Evolutionary conservation across 2,113 vertebrate species (phyloP).

Genomic region (Axis porcinus): DNA sequence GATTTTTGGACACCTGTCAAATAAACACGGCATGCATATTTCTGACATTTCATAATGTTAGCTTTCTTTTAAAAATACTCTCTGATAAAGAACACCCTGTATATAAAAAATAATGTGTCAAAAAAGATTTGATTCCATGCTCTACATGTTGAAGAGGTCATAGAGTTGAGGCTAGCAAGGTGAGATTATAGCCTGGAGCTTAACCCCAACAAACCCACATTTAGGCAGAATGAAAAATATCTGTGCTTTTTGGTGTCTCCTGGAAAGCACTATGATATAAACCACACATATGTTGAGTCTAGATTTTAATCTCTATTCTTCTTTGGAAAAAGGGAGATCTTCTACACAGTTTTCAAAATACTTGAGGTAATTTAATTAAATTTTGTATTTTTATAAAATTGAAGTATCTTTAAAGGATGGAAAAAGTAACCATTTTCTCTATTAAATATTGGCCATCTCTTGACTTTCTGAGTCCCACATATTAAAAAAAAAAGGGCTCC

Average conservation of each 20-base stretch:
- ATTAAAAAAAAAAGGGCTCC: not conserved
- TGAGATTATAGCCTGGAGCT: not conserved
- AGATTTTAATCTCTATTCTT: slow-evolving; percentile 53
- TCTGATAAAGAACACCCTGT: slow-evolving; percentile 20
- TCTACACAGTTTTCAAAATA: slow-evolving; percentile 44
- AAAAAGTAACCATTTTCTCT: slow-evolving; percentile 48
- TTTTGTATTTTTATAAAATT: not conserved
- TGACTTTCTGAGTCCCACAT: slow-evolving; percentile 35
- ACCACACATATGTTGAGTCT: slow-evolving; percentile 10
- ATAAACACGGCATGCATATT: slow-evolving; percentile 50
- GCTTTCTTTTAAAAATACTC: slow-evolving; percentile 31
- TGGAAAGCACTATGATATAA: slow-evolving; percentile 46
- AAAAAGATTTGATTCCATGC: slow-evolving; percentile 57
- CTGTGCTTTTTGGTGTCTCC: slow-evolving; percentile 29
- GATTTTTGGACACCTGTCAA: slow-evolving; percentile 63
- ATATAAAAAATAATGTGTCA: slow-evolving; percentile 55
- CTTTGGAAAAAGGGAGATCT: not conserved
- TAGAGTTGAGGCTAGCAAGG: not conserved
- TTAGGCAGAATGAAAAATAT: slow-evolving; percentile 57
- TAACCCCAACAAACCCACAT: not conserved
- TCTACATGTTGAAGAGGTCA: slow-evolving; percentile 36
- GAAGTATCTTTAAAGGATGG: slow-evolving; percentile 28
- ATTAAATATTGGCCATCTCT: not conserved
- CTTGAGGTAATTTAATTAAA: slow-evolving; percentile 56
- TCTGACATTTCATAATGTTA: slow-evolving; percentile 56